Conservation (phyloP, 2,797 vertebrate species). For the Premnoplex brunnescens region DNA sequence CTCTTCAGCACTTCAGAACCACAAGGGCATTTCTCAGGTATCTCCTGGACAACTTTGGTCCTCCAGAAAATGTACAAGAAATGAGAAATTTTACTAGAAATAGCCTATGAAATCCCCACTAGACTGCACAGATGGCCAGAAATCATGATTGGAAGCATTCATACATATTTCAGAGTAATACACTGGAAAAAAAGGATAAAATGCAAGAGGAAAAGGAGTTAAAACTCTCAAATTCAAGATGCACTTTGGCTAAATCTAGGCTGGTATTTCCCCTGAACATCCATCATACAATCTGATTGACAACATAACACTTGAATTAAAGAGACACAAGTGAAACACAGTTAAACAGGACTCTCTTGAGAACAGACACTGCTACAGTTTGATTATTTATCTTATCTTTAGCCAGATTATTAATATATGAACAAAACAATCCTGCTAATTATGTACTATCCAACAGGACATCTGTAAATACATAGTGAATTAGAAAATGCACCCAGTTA, state of each 20-base stretch:
- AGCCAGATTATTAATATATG: neutral
- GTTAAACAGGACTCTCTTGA: neutral
- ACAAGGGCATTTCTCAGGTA: neutral
- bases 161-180: constrained; percentile 21
- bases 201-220: neutral
- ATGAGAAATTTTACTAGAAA: constrained; percentile 31
- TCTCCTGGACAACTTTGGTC: neutral
- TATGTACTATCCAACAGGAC: neutral
- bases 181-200: neutral
- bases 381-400: neutral
- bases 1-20: neutral
- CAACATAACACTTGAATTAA: neutral
- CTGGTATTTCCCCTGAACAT: neutral
- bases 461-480: neutral
- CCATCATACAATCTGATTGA: neutral
- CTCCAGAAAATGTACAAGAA: constrained; percentile 11
- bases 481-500: neutral
- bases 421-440: neutral
- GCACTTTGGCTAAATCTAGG: neutral
- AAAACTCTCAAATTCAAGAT: neutral
- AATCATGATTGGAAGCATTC: constrained; percentile 1
- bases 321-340: neutral
- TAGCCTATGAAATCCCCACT: constrained; percentile 10
- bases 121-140: constrained; percentile 19
- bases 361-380: neutral